Percentiles rank a stretch among this genome's conserved stretches.
Conservation (phyloP, 1,140 invertebrate species). For the Diuraphis noxia region DNA sequence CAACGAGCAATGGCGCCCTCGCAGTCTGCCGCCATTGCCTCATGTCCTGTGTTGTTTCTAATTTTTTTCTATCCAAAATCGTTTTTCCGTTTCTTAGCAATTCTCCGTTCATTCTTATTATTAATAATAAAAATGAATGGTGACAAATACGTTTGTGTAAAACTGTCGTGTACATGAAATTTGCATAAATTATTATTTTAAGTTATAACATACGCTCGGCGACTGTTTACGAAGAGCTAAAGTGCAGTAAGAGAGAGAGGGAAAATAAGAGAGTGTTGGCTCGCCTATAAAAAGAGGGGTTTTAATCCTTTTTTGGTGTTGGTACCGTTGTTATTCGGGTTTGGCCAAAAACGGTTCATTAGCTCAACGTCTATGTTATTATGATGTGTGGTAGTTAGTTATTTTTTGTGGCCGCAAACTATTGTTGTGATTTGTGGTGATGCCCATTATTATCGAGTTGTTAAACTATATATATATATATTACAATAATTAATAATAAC, state of each 20-base stretch:
- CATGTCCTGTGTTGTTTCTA: slow-evolving; percentile 9
- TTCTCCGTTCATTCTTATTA: background rate
- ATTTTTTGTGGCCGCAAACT: slow-evolving; percentile 18
- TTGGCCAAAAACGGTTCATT: slow-evolving; percentile 34
- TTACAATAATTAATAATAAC: background rate
- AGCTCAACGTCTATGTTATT: slow-evolving; percentile 5
- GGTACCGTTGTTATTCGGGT: slow-evolving; percentile 6
- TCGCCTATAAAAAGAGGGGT: background rate
- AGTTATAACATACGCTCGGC: background rate
- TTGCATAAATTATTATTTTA: slow-evolving; percentile 1
- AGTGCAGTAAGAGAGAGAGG: background rate
- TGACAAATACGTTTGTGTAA: background rate
- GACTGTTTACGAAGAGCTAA: background rate
- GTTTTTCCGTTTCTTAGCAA: background rate
- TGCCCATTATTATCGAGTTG: background rate
- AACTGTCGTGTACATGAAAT: background rate
- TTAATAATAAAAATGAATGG: background rate
- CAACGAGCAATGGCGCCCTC: slow-evolving; percentile 51
- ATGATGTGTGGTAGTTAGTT: background rate
- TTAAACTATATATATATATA: background rate
- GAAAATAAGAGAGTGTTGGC: background rate
- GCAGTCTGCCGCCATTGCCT: slow-evolving; percentile 19
- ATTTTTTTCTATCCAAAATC: slow-evolving; percentile 25
- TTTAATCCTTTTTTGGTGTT: slow-evolving; percentile 41
- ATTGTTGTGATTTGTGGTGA: slow-evolving; percentile 39